Base-by-base conservation (phyloP, 2,888 invertebrate species). In the Caenorhabditis virilis region DNA sequence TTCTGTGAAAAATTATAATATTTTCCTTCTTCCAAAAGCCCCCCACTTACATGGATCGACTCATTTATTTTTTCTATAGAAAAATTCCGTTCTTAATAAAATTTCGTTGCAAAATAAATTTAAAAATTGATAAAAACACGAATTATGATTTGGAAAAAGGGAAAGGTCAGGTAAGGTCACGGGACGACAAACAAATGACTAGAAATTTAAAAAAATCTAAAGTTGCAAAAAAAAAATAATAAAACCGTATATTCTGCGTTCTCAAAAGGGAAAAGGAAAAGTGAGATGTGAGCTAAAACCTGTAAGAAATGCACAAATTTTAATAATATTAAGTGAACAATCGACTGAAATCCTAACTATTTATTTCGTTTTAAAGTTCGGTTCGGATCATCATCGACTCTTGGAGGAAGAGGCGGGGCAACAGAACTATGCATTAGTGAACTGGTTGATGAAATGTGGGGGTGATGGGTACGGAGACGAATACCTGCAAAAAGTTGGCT, bases 371-470 rank as follows among this genome's bases (percentile, higher is more conserved):
- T 63, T n/a, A 63, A 20, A 7, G 63, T 63, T 25, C 63, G 30
- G 38, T 57, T 54, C 11, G 63, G 52, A 33, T 63, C 63, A 7
- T 38, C 30, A 36, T 58, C 64, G 2, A 39, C 42, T 15, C 64
- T 15, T 1, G 64, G 64, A 0, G 64, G 64, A 22, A 64, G 64
- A 16, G 58, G 50, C n/a, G 64, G 64, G n/a, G 64, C 47, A 2
- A 26, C 26, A 6, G 38, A 42, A 20, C 13, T 43, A 1, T 45
- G 26, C 13, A 47, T 46, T 0, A 64, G 47, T 16, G 58, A 54
- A 13, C 47, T 27, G 2, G 58, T 51, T 23, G 64, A 64, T 1
- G 48, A 27, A 16, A 48, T 47, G 33, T 52, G 51, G 0, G 64
- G 42, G 18, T 52, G 58, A 18, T 64, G 64, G 20, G 64, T 46